These are phyloP conservation scores for Noturus placidus DNA, from an alignment of 2,113 vertebrate species.

Conservation along the genomic window DNA sequence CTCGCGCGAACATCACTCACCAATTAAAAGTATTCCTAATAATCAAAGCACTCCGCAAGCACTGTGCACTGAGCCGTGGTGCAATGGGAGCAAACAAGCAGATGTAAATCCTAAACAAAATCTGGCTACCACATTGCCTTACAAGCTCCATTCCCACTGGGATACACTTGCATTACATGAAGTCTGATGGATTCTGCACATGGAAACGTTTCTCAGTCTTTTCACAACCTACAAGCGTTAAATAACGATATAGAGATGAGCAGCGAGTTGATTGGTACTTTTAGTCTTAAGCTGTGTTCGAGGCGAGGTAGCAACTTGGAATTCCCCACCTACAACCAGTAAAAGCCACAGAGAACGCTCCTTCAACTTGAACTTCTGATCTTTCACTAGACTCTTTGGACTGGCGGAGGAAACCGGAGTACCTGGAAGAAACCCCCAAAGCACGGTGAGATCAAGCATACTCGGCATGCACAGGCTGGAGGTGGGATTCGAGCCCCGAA, in stretches of 20 bases:
- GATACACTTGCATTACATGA: background rate
- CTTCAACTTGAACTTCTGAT: background rate
- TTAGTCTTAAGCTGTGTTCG: background rate
- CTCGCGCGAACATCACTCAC: background rate
- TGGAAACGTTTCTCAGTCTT: background rate
- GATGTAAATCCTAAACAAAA: background rate
- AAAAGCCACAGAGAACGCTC: background rate
- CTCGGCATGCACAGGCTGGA: no score
- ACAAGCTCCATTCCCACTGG: background rate
- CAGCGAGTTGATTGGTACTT: background rate
- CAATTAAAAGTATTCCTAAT: slow-evolving; percentile 13
- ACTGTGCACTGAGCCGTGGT: background rate
- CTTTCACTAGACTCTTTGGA: background rate
- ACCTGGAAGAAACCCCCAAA: no score
- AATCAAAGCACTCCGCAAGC: background rate
- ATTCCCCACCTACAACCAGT: background rate
- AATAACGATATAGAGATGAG: background rate
- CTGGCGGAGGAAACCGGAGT: no score
- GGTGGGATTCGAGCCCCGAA: no score
- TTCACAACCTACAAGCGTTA: background rate
- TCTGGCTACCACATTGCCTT: no score
- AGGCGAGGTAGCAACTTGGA: background rate
- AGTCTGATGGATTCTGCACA: background rate
- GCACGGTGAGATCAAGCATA: no score
- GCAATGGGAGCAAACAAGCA: background rate